Evolutionary conservation across 1,140 invertebrate genomes (phyloP), one percentile per base, ranked within the genome.

Genomic region (Paramacrobiotus metropolitanus): DNA sequence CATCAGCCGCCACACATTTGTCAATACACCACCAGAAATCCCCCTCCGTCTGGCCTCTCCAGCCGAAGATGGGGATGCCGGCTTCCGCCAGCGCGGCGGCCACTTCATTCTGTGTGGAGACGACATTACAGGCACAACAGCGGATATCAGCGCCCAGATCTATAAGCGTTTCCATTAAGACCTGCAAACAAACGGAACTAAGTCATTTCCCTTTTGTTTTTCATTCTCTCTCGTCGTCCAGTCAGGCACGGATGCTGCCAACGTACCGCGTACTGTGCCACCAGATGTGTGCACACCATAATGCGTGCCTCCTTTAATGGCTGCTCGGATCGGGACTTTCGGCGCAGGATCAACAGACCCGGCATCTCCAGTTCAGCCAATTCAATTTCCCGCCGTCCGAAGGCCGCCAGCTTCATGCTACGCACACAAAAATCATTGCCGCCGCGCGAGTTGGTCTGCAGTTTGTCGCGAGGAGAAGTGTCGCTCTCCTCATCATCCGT

Each of bases 1-100:
- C 82, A 66, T 91, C 86, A 31, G 86, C 82, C 64, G 85, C 84
- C 30, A 95, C 83, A 73, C 86, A 89, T 68, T 85, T 86, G 73
- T 96, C 90, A 64, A 96, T 95, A 68, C 89, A 93, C 91, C 91
- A 96, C 92, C 92, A 96, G 75, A 95, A 95, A 70, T 95, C 91
- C 70, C 94, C 91, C 71, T 95, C 91, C 2, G 85, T 87, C 74
- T 95, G 89, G 1, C 87, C 88, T 59, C 89, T 82, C 92, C 91
- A 95, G 1, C 91, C 87, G 75, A 90, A 96, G 61, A 95, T 81
- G 3, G 88, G 80, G 70, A 83, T 85, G 18, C 85, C 80, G 18
- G 69, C 70, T 61, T 74, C 74, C 18, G 73, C 74, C 60, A 75
- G 62, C 18, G 73, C 73, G 21, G 73, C 70, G 28, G 73, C 72